Base-by-base conservation (phyloP, 1,140 invertebrate species). In the Drosophila tristis region DNA sequence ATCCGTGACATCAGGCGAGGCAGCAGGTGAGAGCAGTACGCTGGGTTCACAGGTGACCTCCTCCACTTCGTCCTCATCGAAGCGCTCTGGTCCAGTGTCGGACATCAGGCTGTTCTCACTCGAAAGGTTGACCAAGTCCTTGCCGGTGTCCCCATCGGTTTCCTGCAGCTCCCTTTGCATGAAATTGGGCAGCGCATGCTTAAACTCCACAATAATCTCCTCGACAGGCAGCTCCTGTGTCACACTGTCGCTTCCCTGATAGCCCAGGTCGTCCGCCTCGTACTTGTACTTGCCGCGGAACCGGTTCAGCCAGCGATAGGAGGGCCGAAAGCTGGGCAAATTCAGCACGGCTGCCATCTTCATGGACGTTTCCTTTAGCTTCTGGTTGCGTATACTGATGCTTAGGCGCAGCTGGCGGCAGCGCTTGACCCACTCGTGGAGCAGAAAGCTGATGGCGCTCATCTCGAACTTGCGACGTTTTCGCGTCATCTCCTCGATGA, bases 391-490 rank as follows among this genome's bases (percentile, higher is more conserved):
- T 23, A 91, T 91, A 50, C 62, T 78, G 0, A 74, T 67, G 13
- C 60, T 61, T 1, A 91, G 53, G 1, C 58, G 75, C 26, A 91
- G 51, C 20, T 86, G 77, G 0, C 80, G 78, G 56, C 80, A 86
- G 2, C 90, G 78, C 31, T 91, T 80, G 25, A 91, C 90, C 90
- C 90, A 91, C 11, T 91, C 82, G 42, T 90, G 84, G 0, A 91
- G 62, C 0, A 91, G 79, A 44, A 91, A 91, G 60, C 90, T 90
- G 35, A 91, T 90, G 53, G 90, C 86, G 49, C 80, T 91, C 90
- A 91, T 91, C 68, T 91, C 90, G 11, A 91, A 91, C 61, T 91
- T 91, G 25, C 90, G 80, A 2, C 90, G 86, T 65, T 91, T 91
- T 16, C 86, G 80, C 29, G 90, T 89, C 90, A 91, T 91, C 51